A percentile compares a stretch with the other conserved stretches of the same genome.
Conservation (phyloP, 2,797 vertebrate species). For the Fundulus diaphanus region DNA sequence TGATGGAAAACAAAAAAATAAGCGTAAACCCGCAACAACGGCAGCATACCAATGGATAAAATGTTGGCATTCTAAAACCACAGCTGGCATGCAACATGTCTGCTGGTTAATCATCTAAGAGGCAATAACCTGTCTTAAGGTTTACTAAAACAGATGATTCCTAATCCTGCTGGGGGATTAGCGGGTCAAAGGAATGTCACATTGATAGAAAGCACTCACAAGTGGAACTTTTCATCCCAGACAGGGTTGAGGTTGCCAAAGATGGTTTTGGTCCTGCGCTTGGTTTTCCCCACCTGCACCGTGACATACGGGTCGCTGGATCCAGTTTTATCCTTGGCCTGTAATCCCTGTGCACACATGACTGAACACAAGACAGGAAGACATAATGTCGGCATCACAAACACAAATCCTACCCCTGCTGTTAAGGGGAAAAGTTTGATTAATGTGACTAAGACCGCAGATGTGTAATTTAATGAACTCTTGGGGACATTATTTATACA, state of each 20-base stretch:
- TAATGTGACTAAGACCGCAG: not conserved
- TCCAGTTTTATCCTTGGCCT: slow-evolving; percentile 98
- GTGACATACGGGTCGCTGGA: slow-evolving; percentile 98
- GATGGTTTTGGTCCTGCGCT: slow-evolving; percentile 96
- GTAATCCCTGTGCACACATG: slow-evolving; percentile 95
- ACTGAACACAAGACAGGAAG: slow-evolving; percentile 78
- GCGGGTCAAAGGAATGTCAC: not conserved
- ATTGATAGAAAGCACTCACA: slow-evolving; percentile 86
- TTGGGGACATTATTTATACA: not conserved
- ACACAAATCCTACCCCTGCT: not conserved
- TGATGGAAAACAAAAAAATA: not conserved
- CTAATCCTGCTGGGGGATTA: slow-evolving; percentile 33
- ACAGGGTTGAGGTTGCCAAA: slow-evolving; percentile 97
- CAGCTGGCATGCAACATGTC: slow-evolving; percentile 11
- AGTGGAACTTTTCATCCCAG: slow-evolving; percentile 98
- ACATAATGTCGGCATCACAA: not conserved
- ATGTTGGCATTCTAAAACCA: slow-evolving; percentile 7
- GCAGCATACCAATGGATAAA: not conserved
- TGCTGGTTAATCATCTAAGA: slow-evolving; percentile 10
- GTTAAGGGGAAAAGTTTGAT: not conserved
- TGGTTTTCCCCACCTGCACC: slow-evolving; percentile 97
- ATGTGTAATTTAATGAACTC: not conserved
- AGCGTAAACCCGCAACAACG: not conserved
- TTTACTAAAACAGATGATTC: slow-evolving; percentile 11
- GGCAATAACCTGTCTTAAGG: slow-evolving; percentile 1